A percentile compares a stretch with the other conserved stretches of the same genome.
phyloP scores from a whole-genome alignment of 1,140 invertebrate genomes.

The Euschistus heros region DNA sequence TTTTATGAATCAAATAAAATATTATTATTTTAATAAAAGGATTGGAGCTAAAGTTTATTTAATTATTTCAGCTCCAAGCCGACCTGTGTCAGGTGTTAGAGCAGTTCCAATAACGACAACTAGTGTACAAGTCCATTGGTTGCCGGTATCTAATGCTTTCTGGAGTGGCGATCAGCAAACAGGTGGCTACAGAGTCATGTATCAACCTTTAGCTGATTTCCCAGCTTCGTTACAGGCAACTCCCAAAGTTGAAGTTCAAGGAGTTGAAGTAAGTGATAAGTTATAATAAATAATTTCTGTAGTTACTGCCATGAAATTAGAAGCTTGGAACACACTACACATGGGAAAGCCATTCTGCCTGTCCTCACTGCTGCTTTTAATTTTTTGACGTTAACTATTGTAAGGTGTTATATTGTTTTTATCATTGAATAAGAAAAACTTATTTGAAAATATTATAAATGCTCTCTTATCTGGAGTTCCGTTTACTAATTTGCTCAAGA shows the following conservation, averaged over 20 bases:
- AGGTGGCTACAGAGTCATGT: conserved; percentile 78
- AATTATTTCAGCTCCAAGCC: conserved; percentile 60
- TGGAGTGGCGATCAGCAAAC: conserved; percentile 84
- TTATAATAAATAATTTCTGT: too few relatives aligned
- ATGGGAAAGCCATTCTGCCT: too few relatives aligned
- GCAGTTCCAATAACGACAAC: conserved; percentile 87
- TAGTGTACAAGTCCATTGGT: conserved; percentile 79
- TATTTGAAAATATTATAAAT: too few relatives aligned
- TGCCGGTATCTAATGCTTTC: conserved; percentile 55
- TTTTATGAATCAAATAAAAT: background rate
- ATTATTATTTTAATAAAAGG: background rate
- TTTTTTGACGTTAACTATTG: too few relatives aligned
- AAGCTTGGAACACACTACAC: too few relatives aligned
- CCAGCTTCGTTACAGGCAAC: conserved; percentile 66
- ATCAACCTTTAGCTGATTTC: conserved; percentile 78
- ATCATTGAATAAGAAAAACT: too few relatives aligned
- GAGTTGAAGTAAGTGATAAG: conserved; percentile 48
- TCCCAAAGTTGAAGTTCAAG: conserved; percentile 70
- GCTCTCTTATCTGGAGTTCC: too few relatives aligned
- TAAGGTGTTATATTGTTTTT: too few relatives aligned
- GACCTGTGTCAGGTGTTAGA: conserved; percentile 65
- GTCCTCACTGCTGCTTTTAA: too few relatives aligned
- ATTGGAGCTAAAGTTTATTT: background rate
- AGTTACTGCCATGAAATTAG: too few relatives aligned
- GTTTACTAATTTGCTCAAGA: too few relatives aligned